Conservation (phyloP, 2,797 vertebrate genomes). For the Enteromius fasciolatus region DNA sequence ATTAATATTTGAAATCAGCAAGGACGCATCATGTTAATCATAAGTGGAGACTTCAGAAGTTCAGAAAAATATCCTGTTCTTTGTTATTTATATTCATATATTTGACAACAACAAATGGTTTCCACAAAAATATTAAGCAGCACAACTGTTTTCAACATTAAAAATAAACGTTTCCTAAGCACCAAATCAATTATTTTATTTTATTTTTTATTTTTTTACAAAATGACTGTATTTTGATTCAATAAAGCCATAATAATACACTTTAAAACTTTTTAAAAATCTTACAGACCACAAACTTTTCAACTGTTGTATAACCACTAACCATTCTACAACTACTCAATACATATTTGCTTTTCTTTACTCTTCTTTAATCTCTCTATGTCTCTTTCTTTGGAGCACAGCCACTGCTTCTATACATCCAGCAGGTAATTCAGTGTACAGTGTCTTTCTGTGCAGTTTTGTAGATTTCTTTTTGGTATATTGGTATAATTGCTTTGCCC, state of each 20-base stretch:
- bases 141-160: background rate
- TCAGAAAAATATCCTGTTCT: background rate
- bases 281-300: background rate
- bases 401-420: slow-evolving; percentile 46
- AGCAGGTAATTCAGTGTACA: slow-evolving; percentile 48
- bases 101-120: background rate
- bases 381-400: slow-evolving; percentile 28
- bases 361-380: slow-evolving; percentile 19
- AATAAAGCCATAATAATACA: background rate
- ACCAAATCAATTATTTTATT: background rate
- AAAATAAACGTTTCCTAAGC: background rate
- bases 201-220: background rate
- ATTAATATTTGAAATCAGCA: background rate
- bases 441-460: slow-evolving; percentile 6
- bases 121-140: background rate
- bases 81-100: background rate
- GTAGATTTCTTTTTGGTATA: background rate
- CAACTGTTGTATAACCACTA: background rate
- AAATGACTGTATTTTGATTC: background rate
- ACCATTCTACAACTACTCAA: background rate
- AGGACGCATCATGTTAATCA: background rate
- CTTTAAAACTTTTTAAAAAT: background rate
- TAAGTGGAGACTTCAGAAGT: background rate
- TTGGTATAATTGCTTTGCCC: background rate
- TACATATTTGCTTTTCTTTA: background rate